phyloP scores from a whole-genome alignment of 2,113 vertebrate genomes.

The Vanacampus margaritifer region DNA sequence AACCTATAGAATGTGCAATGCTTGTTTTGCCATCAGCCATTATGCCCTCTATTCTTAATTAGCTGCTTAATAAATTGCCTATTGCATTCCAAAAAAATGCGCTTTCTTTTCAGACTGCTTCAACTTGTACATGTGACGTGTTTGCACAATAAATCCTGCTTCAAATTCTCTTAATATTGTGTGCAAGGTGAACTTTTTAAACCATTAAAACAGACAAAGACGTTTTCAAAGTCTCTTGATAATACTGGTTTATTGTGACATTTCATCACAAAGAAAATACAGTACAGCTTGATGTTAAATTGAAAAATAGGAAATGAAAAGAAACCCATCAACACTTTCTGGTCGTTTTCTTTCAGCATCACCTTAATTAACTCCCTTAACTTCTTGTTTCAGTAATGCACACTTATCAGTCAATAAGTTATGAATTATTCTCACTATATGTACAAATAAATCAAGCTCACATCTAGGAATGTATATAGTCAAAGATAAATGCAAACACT shows the following conservation, averaged over 20 bases:
- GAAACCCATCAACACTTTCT: constrained; percentile 24
- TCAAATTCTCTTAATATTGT: neutral
- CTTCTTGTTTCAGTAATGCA: constrained; percentile 33
- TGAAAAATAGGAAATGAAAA: constrained; percentile 44
- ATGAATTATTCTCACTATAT: constrained; percentile 43
- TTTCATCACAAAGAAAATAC: constrained; percentile 50
- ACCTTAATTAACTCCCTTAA: constrained; percentile 9
- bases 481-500: constrained; percentile 33
- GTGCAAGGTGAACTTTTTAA: neutral
- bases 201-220: constrained; percentile 16
- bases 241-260: constrained; percentile 64
- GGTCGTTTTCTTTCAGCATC: constrained; percentile 28
- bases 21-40: neutral
- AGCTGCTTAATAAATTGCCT: neutral
- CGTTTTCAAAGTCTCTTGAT: constrained; percentile 45
- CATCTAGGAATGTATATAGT: constrained; percentile 16
- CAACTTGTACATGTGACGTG: neutral
- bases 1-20: constrained; percentile 1
- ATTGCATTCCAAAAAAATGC: no score
- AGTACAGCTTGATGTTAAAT: constrained; percentile 50
- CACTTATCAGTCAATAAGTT: constrained; percentile 51
- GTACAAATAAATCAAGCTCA: constrained; percentile 42
- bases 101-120: neutral
- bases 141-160: neutral
- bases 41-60: neutral